Evolutionary conservation across 2,888 invertebrate genomes (phyloP), one percentile per base, ranked within the genome.

Genomic region (Drosophila cognata): DNA sequence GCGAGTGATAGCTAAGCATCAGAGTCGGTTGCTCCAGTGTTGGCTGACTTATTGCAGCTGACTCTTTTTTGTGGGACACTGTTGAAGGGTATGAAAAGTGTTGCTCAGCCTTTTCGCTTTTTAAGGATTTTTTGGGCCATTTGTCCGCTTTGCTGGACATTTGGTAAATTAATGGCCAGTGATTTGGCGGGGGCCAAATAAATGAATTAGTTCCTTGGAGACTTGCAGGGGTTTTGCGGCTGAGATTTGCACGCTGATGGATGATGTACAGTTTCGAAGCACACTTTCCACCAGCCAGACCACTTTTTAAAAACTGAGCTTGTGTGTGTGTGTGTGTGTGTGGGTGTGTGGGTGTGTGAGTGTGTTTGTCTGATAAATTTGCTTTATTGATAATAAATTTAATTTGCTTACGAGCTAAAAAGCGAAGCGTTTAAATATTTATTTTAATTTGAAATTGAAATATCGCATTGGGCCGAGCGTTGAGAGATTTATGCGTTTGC

Each of bases 401-500:
- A 67, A 80, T 76, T 82, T 69, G 70, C 38, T 55, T 70, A 73
- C 59, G 35, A 43, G 62, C n/a, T 56, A 76, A 76, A 79, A 78
- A 63, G 29, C 62, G 65, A 48, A 48, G 31, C 59, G 78, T 79
- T 90, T 84, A 88, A 89, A 91, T 91, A 91, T 91, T 91, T 91
- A 90, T 90, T 89, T 90, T 74, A 89, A 85, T 86, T 91, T 77
- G 77, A 75, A 91, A 90, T 84, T 90, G 87, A 90, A 84, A 80
- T 90, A 90, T 90, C 71, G 82, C 75, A 63, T 79, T 78, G 77
- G 53, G 56, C 50, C 46, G 63, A 60, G 80, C 63, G 91, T 75
- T 90, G 92, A 91, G 78, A 78, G 91, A 92, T 92, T 91, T 92
- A 92, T 91, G 88, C 88, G 90, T 91, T 91, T 92, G 91, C 90